A percentile compares a stretch with the other conserved stretches of the same genome.
phyloP scores from a whole-genome alignment of 2,797 vertebrate genomes.

The Tiaroga cobitis region DNA sequence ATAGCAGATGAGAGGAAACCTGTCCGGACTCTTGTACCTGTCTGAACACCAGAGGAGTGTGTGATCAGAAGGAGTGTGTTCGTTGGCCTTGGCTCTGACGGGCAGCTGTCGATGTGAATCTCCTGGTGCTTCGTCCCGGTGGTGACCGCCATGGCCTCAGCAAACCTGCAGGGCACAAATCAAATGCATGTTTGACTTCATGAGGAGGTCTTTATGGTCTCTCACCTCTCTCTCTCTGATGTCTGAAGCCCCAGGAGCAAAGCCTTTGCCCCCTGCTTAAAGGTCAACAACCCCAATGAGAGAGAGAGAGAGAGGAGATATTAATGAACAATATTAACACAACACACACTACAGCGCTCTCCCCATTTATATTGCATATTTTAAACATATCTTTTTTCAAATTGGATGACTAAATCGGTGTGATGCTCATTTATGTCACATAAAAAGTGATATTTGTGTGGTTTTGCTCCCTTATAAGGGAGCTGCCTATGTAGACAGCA shows the following conservation, averaged over 20 bases:
- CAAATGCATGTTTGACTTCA: slow-evolving; percentile 72
- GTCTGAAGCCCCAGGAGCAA: slow-evolving; percentile 43
- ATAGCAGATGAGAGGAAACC: neutral
- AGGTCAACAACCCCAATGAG: slow-evolving; percentile 26
- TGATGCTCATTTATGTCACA: neutral
- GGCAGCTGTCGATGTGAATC: neutral
- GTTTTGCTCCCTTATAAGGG: neutral
- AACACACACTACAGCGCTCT: neutral
- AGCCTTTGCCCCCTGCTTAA: slow-evolving; percentile 27
- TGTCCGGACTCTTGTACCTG: neutral
- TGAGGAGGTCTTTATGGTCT: slow-evolving; percentile 78
- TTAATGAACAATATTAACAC: neutral
- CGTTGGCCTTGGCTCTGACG: neutral
- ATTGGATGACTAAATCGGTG: neutral
- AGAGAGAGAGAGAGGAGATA: neutral
- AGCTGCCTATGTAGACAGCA: neutral
- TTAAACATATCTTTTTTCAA: neutral
- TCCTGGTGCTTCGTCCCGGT: neutral
- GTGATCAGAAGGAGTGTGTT: neutral
- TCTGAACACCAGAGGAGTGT: neutral
- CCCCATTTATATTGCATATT: neutral
- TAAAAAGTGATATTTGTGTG: neutral
- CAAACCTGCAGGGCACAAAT: slow-evolving; percentile 74
- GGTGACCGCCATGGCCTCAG: slow-evolving; percentile 46
- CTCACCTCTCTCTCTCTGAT: slow-evolving; percentile 74